Conservation (phyloP, 92 coral and sea anemone genomes). For the Umimayanthus chanpuru region DNA sequence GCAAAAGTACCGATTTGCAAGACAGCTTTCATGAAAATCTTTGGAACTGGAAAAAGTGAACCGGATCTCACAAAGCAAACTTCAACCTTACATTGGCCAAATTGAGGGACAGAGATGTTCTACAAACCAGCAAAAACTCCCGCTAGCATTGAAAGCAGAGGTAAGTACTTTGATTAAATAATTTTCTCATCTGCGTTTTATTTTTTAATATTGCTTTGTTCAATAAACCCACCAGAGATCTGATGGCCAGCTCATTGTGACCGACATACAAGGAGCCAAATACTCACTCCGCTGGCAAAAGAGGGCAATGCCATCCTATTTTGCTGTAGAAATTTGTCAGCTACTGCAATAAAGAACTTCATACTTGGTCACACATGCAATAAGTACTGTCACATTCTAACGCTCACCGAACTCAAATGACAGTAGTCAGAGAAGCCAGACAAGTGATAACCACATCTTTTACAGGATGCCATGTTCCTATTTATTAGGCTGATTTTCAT, state of each 20-base stretch:
- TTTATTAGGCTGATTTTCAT: neutral
- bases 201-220: no score
- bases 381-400: slow-evolving; percentile 45
- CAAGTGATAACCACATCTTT: slow-evolving; percentile 20
- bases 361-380: slow-evolving; percentile 36
- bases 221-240: slow-evolving; percentile 32
- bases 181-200: no score
- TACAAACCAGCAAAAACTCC: no score
- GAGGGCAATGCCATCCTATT: slow-evolving; percentile 39
- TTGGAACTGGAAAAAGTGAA: no score
- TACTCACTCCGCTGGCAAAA: slow-evolving; percentile 28
- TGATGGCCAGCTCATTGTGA: slow-evolving; percentile 31
- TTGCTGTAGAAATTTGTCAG: slow-evolving; percentile 39
- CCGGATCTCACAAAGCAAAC: no score
- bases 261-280: slow-evolving; percentile 31
- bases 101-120: no score
- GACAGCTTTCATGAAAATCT: no score
- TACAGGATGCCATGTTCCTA: slow-evolving; percentile 2
- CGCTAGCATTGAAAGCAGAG: no score
- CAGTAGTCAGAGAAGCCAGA: slow-evolving; percentile 9
- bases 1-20: no score
- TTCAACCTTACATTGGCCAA: no score
- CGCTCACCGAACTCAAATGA: slow-evolving; percentile 24
- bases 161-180: no score
- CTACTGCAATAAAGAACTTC: slow-evolving; percentile 27